Conservation (phyloP, 1,140 invertebrate species). For the Pomacea maculata region DNA sequence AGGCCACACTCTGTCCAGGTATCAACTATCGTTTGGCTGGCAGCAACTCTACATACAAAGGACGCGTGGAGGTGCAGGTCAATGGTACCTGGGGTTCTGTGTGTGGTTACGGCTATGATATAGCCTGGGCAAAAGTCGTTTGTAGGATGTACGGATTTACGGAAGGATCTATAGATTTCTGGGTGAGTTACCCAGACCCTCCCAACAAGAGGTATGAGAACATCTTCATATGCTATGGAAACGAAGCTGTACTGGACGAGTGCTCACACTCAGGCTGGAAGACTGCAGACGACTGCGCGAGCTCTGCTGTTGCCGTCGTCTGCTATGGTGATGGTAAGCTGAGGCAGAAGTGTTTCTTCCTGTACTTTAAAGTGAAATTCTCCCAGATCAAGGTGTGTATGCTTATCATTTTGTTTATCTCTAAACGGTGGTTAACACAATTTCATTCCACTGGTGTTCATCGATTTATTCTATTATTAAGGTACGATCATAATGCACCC, state of each 20-base stretch:
- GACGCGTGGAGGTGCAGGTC: conserved; percentile 43
- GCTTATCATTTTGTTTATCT: background rate
- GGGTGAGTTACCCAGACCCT: too few relatives aligned
- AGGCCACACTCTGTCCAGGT: background rate
- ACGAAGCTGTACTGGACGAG: conserved; percentile 38
- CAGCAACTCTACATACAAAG: conserved; percentile 4
- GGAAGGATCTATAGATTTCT: conserved; percentile 16
- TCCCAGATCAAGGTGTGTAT: background rate
- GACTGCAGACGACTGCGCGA: background rate
- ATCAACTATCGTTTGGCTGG: background rate
- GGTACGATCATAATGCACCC: background rate
- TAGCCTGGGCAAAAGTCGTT: conserved; percentile 38
- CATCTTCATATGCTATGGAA: conserved; percentile 33
- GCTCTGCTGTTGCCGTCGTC: background rate
- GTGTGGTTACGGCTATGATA: conserved; percentile 42
- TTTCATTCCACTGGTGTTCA: background rate
- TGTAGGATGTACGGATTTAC: conserved; percentile 42
- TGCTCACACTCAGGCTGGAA: conserved; percentile 48
- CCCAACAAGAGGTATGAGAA: background rate
- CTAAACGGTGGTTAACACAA: background rate
- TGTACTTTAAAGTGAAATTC: background rate
- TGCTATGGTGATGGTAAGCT: background rate
- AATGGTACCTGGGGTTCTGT: conserved; percentile 46
- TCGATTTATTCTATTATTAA: background rate
- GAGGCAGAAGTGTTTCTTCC: background rate